Evolutionary conservation across 2,888 invertebrate genomes (phyloP).

Genomic region (Hemithea aestivaria): DNA sequence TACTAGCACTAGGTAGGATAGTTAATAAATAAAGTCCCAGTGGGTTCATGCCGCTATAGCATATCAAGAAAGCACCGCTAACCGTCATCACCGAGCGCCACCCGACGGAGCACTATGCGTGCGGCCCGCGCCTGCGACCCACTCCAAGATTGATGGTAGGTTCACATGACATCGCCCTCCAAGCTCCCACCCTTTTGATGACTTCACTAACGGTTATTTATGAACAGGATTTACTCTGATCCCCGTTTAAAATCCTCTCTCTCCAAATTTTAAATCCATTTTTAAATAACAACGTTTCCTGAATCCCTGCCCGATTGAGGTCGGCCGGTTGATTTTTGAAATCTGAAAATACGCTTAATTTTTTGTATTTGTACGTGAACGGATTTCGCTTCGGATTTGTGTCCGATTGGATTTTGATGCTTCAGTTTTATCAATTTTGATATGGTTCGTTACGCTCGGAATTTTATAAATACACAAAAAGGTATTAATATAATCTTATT

Average conservation of each 20-base stretch:
- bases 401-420: conserved; percentile 27
- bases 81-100: conserved; percentile 15
- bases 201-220: conserved; percentile 76
- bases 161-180: conserved; percentile 73
- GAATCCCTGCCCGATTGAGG: conserved; percentile 33
- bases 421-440: conserved; percentile 11
- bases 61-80: conserved; percentile 15
- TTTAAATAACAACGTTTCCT: conserved; percentile 40
- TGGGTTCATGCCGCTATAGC: no score
- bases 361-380: conserved; percentile 13
- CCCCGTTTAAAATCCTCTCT: conserved; percentile 50
- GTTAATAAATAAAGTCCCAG: no score
- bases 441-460: no score
- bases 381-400: conserved; percentile 14
- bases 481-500: background rate
- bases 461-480: no score
- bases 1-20: no score
- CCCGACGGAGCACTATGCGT: conserved; percentile 47
- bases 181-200: conserved; percentile 71
- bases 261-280: conserved; percentile 54
- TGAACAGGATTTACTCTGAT: conserved; percentile 57
- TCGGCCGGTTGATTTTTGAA: conserved; percentile 18
- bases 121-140: conserved; percentile 40
- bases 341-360: conserved; percentile 10
- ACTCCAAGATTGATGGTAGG: conserved; percentile 70